phyloP scores from a whole-genome alignment of 2,888 invertebrate genomes.

The Thyatira batis region DNA sequence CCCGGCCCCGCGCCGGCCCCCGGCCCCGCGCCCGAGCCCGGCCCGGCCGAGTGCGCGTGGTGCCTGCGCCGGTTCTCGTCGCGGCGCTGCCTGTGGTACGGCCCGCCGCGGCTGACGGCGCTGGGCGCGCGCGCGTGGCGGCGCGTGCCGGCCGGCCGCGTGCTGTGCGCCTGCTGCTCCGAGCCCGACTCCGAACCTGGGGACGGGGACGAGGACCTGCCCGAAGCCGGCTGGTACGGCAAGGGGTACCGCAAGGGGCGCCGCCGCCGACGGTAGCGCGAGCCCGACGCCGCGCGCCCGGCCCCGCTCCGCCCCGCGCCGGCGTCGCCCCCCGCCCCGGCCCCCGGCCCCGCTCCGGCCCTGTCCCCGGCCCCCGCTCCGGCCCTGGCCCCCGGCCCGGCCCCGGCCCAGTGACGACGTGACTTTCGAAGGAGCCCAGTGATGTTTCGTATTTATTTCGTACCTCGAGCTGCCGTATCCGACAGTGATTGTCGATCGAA shows the following conservation, averaged over 20 bases:
- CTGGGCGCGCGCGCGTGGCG: conserved; percentile 49
- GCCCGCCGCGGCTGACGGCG: conserved; percentile 70
- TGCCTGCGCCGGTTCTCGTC: conserved; percentile 50
- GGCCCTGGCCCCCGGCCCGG: too few relatives aligned
- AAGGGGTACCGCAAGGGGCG: conserved; percentile 91
- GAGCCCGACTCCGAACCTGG: conserved; percentile 31
- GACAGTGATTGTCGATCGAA: too few relatives aligned
- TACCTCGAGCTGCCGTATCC: too few relatives aligned
- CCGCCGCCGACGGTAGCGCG: conserved; percentile 73
- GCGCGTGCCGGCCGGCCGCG: conserved; percentile 76
- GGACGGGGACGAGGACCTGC: conserved; percentile 23
- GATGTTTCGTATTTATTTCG: too few relatives aligned
- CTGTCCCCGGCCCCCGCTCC: too few relatives aligned
- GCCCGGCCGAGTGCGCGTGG: conserved; percentile 54
- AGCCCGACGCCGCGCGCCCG: conserved; percentile 36
- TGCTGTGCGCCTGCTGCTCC: conserved; percentile 86
- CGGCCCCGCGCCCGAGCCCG: conserved; percentile 12
- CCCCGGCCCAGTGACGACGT: too few relatives aligned
- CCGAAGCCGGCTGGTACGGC: conserved; percentile 89
- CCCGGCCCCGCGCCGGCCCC: conserved; percentile 8
- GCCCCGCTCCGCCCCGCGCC: conserved; percentile 21
- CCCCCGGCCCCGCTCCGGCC: too few relatives aligned
- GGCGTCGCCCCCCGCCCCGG: conserved; percentile 6
- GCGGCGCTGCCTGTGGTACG: conserved; percentile 74
- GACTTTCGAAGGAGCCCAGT: too few relatives aligned